These are phyloP conservation scores for Chloroclysta siterata DNA, from an alignment of 2,888 invertebrate genomes.

Conservation along the genomic window DNA sequence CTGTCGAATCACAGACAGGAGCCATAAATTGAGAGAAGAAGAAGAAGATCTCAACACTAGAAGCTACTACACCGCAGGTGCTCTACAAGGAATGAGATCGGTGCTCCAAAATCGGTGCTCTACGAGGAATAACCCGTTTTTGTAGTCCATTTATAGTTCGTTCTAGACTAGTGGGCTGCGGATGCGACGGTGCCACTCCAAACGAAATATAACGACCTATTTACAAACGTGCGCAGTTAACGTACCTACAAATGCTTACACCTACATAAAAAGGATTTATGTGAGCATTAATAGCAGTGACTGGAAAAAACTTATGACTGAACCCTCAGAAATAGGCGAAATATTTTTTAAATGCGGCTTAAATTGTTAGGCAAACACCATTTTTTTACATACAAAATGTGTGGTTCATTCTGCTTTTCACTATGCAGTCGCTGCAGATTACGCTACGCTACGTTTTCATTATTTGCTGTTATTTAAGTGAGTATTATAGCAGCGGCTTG, in stretches of 20 bases:
- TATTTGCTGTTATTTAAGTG: too few species aligned
- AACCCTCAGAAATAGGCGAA: constrained; percentile 26
- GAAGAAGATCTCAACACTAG: too few species aligned
- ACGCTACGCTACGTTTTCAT: too few species aligned
- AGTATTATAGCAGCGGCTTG: too few species aligned
- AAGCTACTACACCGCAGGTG: too few species aligned
- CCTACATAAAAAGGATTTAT: constrained; percentile 42
- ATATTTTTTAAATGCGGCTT: constrained; percentile 6
- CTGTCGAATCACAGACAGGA: too few species aligned
- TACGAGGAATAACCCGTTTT: too few species aligned
- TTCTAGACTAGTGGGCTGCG: constrained; percentile 63
- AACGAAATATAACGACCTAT: constrained; percentile 68
- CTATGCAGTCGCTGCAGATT: too few species aligned
- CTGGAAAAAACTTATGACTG: constrained; percentile 28
- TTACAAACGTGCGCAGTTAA: constrained; percentile 58
- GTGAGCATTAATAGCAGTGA: constrained; percentile 28
- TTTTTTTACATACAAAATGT: neutral
- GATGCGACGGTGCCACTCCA: constrained; percentile 67
- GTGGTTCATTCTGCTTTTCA: neutral
- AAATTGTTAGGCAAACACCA: neutral
- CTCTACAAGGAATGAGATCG: too few species aligned
- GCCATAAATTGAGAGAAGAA: too few species aligned
- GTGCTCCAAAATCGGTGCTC: too few species aligned
- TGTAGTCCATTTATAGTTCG: neutral
- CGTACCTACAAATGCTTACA: constrained; percentile 47